Conservation (phyloP, 2,113 vertebrate species). For the Phalacrocorax pelagicus region DNA sequence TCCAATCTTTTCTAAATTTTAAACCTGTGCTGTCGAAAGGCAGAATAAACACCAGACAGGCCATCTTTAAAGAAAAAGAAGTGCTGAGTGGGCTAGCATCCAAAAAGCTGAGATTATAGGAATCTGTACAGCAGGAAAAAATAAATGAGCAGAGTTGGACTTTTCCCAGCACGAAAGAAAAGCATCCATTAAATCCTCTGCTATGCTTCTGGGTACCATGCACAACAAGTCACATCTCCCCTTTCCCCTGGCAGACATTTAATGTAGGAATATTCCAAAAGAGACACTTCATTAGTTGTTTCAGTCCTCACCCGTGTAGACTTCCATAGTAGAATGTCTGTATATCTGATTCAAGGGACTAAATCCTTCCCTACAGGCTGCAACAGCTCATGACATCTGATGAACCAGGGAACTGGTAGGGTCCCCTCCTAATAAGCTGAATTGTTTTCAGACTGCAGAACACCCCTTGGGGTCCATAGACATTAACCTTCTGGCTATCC, state of each 20-base stretch:
- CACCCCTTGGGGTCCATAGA: neutral
- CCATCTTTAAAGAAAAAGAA: conserved; percentile 9
- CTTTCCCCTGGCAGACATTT: neutral
- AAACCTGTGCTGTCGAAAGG: neutral
- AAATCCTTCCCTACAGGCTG: neutral
- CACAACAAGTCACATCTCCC: neutral
- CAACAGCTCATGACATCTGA: neutral
- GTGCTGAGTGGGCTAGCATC: neutral
- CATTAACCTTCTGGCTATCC: neutral
- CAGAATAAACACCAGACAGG: conserved; percentile 14
- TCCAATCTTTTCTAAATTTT: conserved; percentile 1
- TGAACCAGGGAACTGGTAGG: neutral
- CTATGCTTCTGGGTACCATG: neutral
- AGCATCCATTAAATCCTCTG: neutral
- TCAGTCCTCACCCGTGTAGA: neutral
- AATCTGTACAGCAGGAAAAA: neutral
- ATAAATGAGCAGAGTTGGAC: neutral
- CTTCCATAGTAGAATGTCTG: neutral
- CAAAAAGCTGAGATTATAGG: conserved; percentile 27
- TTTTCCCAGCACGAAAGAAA: neutral
- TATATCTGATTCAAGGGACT: neutral
- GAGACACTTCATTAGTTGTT: neutral
- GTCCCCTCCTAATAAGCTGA: neutral
- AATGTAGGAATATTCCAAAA: neutral
- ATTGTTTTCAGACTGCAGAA: neutral